Evolutionary conservation across 2,113 vertebrate species (phyloP).

Genomic region (Pimephales promelas): DNA sequence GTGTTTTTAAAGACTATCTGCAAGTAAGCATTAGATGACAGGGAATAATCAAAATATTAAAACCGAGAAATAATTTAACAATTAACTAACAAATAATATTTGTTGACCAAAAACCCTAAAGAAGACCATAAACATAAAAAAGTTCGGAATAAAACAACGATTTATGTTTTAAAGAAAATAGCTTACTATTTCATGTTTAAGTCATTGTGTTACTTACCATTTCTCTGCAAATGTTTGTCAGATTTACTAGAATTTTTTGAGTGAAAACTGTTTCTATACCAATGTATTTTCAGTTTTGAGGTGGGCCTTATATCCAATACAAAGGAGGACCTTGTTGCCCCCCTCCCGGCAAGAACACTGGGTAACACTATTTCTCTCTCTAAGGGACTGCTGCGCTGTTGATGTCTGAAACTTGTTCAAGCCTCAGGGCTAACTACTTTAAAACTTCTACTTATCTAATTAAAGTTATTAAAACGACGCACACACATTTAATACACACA

Average conservation of each 20-base stretch:
- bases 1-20: background rate
- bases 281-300: background rate
- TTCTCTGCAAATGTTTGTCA: too few species aligned
- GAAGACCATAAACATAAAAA: too few species aligned
- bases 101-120: too few species aligned
- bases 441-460: background rate
- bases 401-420: conserved; percentile 3
- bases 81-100: too few species aligned
- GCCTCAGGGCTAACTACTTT: background rate
- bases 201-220: too few species aligned
- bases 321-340: background rate
- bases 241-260: too few species aligned
- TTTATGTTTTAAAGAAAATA: too few species aligned
- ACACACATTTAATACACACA: background rate
- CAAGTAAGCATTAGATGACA: background rate
- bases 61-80: background rate
- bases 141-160: too few species aligned
- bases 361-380: background rate
- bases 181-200: too few species aligned
- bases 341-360: background rate
- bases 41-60: background rate
- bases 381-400: background rate
- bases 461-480: background rate
- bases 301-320: background rate
- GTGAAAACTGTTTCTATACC: too few species aligned